Percentiles rank a stretch among this genome's conserved stretches.
Conservation (phyloP, 2,113 vertebrate genomes). For the Callopanchax toddi region DNA sequence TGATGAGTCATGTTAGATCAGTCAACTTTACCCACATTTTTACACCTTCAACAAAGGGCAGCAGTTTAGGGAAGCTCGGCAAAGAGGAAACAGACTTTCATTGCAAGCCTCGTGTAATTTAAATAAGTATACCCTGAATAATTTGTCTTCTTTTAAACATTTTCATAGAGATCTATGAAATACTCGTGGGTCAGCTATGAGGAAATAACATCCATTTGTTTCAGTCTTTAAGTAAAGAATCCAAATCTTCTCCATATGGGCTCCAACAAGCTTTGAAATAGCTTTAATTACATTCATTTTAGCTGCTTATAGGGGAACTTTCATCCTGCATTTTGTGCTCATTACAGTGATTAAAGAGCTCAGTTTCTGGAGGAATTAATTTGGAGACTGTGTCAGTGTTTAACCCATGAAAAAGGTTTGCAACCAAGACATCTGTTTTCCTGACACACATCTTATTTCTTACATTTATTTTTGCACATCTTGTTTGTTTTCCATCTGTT, state of each 20-base stretch:
- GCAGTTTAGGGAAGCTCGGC: neutral
- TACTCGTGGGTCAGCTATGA: neutral
- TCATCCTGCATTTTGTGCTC: neutral
- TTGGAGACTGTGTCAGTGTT: neutral
- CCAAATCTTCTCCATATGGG: neutral
- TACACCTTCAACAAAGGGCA: neutral
- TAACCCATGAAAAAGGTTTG: neutral
- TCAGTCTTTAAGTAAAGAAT: neutral
- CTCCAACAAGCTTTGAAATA: constrained; percentile 5
- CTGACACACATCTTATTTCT: neutral
- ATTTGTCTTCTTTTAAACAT: too few species aligned
- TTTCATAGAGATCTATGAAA: too few species aligned
- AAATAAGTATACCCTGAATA: too few species aligned
- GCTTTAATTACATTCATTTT: constrained; percentile 4
- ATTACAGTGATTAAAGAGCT: neutral
- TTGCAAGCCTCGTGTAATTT: neutral
- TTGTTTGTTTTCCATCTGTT: neutral
- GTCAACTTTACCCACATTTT: neutral
- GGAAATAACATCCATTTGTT: neutral
- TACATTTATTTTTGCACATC: neutral
- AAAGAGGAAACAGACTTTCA: neutral
- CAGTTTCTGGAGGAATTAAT: neutral
- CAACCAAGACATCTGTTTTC: neutral
- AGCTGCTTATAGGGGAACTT: constrained; percentile 1
- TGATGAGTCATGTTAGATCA: neutral